Percentiles rank a stretch among this genome's conserved stretches.
Evolutionary conservation across 1,140 invertebrate species (phyloP).

Genomic region (Cylas formicarius): DNA sequence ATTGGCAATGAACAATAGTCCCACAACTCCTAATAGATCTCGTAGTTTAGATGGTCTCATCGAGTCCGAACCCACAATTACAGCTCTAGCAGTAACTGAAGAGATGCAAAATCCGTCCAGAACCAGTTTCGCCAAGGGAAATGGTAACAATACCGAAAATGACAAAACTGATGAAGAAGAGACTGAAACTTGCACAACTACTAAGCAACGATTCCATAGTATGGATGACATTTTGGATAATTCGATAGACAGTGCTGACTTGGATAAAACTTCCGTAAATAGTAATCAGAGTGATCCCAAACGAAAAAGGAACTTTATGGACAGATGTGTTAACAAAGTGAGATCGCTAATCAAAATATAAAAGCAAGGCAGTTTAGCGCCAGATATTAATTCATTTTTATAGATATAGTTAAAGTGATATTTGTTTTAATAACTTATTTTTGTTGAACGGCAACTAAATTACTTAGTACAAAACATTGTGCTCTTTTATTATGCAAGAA

Average conservation of each 20-base stretch:
- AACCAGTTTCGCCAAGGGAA: constrained; percentile 34
- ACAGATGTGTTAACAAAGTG: constrained; percentile 70
- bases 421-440: constrained; percentile 22
- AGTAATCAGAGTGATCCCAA: constrained; percentile 43
- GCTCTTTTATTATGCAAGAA: constrained; percentile 22
- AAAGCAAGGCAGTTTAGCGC: constrained; percentile 22
- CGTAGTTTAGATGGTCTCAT: constrained; percentile 62
- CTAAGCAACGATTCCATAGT: constrained; percentile 33
- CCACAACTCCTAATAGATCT: constrained; percentile 47
- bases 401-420: constrained; percentile 19
- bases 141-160: constrained; percentile 27
- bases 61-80: constrained; percentile 25
- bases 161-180: constrained; percentile 26
- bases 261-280: constrained; percentile 39
- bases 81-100: constrained; percentile 20
- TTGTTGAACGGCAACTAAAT: constrained; percentile 27
- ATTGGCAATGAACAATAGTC: constrained; percentile 20
- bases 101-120: constrained; percentile 36
- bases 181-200: constrained; percentile 22
- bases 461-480: constrained; percentile 30
- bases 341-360: constrained; percentile 62
- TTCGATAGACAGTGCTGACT: constrained; percentile 24
- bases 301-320: constrained; percentile 66
- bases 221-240: constrained; percentile 39
- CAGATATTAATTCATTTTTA: constrained; percentile 5